Percentiles rank a stretch among this genome's conserved stretches.
These are phyloP conservation scores for Candidula unifasciata DNA, from an alignment of 2,888 invertebrate species.

Conservation along the genomic window DNA sequence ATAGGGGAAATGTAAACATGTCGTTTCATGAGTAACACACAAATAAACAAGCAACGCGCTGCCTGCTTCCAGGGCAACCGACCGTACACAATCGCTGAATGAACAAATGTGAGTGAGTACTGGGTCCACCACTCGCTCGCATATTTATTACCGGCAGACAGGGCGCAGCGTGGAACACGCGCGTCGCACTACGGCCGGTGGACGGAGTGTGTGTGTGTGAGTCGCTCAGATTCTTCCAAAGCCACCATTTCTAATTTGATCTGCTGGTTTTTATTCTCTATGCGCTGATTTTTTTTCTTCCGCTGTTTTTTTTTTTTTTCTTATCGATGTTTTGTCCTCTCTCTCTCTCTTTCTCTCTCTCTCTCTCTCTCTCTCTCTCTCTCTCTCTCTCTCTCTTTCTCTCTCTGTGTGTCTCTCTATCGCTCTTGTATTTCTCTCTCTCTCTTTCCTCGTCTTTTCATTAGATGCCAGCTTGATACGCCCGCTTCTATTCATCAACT, in stretches of 20 bases:
- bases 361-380: slow-evolving; percentile 2
- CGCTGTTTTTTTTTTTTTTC: neutral
- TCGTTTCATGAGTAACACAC: slow-evolving; percentile 18
- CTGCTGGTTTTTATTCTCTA: neutral
- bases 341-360: slow-evolving; percentile 24
- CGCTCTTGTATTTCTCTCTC: neutral
- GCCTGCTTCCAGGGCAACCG: slow-evolving; percentile 17
- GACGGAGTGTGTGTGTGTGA: neutral
- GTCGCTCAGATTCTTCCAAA: slow-evolving; percentile 11
- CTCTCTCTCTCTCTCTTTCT: neutral
- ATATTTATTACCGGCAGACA: neutral
- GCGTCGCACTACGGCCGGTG: neutral
- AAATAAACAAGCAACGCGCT: slow-evolving; percentile 8
- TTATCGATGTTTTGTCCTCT: too few relatives aligned
- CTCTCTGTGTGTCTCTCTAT: slow-evolving; percentile 7
- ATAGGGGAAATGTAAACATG: slow-evolving; percentile 23
- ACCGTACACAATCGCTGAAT: slow-evolving; percentile 24
- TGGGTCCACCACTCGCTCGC: neutral
- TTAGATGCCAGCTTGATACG: neutral
- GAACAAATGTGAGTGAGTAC: slow-evolving; percentile 21
- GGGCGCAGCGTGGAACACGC: neutral
- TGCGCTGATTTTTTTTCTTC: neutral
- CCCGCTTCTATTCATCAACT: neutral
- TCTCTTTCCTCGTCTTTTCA: neutral
- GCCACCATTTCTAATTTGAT: slow-evolving; percentile 36